Evolutionary conservation across 2,113 vertebrate genomes (phyloP).

Genomic region (Xenotilapia caudafasciata): DNA sequence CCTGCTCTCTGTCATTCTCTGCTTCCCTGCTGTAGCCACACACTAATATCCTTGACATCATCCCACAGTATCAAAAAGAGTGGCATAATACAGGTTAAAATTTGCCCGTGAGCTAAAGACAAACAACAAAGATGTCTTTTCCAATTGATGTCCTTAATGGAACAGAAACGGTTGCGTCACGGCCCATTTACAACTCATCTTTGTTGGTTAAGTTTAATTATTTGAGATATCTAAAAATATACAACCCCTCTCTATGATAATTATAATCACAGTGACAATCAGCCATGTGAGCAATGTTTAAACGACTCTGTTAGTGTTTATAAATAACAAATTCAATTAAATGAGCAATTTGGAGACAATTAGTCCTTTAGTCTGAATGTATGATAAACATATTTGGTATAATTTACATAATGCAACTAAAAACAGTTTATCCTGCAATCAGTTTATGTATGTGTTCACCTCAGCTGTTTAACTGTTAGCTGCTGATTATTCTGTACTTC

Average conservation of each 20-base stretch:
- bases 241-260: background rate
- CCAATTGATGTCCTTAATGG: background rate
- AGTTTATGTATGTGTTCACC: background rate
- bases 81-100: background rate
- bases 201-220: background rate
- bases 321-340: background rate
- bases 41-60: background rate
- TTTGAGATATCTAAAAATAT: background rate
- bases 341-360: background rate
- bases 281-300: background rate
- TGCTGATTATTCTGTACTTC: background rate
- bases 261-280: background rate
- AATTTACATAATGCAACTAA: background rate
- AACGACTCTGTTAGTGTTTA: background rate
- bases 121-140: background rate
- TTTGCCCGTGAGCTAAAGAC: background rate
- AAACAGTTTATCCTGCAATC: background rate
- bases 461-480: background rate
- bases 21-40: background rate
- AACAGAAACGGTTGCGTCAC: background rate
- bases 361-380: background rate
- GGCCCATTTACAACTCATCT: background rate
- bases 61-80: background rate
- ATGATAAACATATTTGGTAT: background rate
- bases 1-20: background rate